These are phyloP conservation scores for Ptychoptera albimana DNA, from an alignment of 2,888 invertebrate genomes.

Conservation along the genomic window DNA sequence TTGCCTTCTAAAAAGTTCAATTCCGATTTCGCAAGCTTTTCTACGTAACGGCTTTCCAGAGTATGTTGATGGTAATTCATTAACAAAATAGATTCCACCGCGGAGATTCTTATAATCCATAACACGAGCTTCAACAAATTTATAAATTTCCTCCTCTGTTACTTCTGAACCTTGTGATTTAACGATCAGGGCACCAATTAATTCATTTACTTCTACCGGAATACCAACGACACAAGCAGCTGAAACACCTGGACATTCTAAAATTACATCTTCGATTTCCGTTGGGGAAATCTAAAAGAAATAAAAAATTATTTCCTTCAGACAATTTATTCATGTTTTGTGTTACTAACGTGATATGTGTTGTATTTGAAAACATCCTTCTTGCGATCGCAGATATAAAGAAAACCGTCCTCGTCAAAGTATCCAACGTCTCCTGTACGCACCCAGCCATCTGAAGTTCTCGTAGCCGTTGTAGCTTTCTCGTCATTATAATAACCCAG, in stretches of 20 bases:
- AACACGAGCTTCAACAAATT: slow-evolving; percentile 16
- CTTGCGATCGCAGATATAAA: slow-evolving; percentile 20
- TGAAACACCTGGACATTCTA: not conserved
- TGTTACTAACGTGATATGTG: not conserved
- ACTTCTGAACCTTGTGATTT: slow-evolving; percentile 6
- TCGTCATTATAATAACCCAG: too few relatives aligned
- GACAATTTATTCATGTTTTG: too few relatives aligned
- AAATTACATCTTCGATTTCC: slow-evolving; percentile 21
- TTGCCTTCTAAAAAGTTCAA: too few relatives aligned
- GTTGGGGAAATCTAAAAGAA: slow-evolving; percentile 21
- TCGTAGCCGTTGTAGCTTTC: slow-evolving; percentile 17
- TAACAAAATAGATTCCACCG: slow-evolving; percentile 22
- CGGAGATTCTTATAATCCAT: slow-evolving; percentile 18
- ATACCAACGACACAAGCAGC: too few relatives aligned
- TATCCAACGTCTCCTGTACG: slow-evolving; percentile 27
- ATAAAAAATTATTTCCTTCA: slow-evolving; percentile 6
- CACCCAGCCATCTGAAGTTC: slow-evolving; percentile 24
- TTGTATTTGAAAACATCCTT: slow-evolving; percentile 23
- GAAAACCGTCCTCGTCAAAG: slow-evolving; percentile 23
- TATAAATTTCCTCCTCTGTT: slow-evolving; percentile 8
- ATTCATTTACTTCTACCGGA: too few relatives aligned
- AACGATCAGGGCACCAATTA: slow-evolving; percentile 5
- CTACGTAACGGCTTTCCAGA: slow-evolving; percentile 21
- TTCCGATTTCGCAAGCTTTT: slow-evolving; percentile 11
- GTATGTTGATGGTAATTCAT: slow-evolving; percentile 20